phyloP scores from a whole-genome alignment of 1,140 invertebrate species.

The Watersipora subatra region DNA sequence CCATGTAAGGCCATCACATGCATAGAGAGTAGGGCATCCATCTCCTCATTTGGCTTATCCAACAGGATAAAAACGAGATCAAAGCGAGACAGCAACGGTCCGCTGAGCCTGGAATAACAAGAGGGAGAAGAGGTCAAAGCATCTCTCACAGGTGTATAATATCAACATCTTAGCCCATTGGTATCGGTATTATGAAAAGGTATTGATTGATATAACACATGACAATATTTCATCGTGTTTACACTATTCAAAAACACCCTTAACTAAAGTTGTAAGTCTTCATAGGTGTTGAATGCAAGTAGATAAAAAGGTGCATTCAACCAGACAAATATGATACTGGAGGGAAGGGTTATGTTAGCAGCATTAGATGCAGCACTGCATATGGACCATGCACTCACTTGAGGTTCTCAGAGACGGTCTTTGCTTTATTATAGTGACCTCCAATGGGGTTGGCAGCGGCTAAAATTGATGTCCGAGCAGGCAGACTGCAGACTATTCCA shows the following conservation, averaged over 20 bases:
- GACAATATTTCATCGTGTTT: too few species aligned
- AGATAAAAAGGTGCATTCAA: too few species aligned
- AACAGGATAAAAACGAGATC: slow-evolving; percentile 82
- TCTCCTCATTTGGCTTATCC: slow-evolving; percentile 65
- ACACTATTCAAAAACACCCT: too few species aligned
- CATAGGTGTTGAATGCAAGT: too few species aligned
- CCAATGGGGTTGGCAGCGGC: slow-evolving; percentile 80
- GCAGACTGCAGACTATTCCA: slow-evolving; percentile 49
- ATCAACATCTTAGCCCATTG: not conserved
- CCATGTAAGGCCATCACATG: slow-evolving; percentile 63
- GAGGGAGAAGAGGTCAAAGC: slow-evolving; percentile 12
- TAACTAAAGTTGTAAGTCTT: too few species aligned
- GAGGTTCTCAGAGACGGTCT: slow-evolving; percentile 78
- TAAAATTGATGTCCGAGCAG: slow-evolving; percentile 66
- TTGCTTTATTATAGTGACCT: slow-evolving; percentile 72
- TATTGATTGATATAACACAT: not conserved
- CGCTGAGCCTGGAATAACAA: slow-evolving; percentile 56
- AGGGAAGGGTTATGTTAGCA: too few species aligned
- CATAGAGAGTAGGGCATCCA: slow-evolving; percentile 62
- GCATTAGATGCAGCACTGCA: too few species aligned
- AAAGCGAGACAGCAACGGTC: slow-evolving; percentile 75
- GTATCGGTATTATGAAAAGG: slow-evolving; percentile 1
- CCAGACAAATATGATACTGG: too few species aligned
- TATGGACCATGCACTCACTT: too few species aligned
- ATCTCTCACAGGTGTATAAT: not conserved